These are phyloP conservation scores for Phalanger gymnotis DNA, from an alignment of 2,797 vertebrate species.

Conservation along the genomic window DNA sequence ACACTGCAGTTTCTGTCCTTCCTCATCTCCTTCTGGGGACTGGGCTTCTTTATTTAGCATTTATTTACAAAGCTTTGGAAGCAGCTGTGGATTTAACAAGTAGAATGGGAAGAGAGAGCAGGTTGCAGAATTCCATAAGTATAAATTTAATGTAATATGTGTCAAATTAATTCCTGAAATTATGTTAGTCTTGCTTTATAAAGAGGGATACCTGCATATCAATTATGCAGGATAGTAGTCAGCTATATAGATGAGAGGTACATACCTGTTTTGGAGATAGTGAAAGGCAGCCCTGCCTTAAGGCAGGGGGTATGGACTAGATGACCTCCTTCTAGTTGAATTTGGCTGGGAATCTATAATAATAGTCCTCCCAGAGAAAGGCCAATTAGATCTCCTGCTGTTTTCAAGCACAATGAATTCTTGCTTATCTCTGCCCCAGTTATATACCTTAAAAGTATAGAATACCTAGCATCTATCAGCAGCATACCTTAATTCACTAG, in stretches of 20 bases:
- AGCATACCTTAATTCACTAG: constrained; percentile 63
- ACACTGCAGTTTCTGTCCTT: constrained; percentile 72
- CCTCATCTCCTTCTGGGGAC: constrained; percentile 68
- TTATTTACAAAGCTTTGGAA: constrained; percentile 79
- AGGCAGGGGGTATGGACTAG: constrained; percentile 41
- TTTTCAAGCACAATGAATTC: constrained; percentile 78
- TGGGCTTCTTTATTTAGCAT: constrained; percentile 78
- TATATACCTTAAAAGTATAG: constrained; percentile 78
- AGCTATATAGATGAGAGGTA: constrained; percentile 41
- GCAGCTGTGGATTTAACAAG: constrained; percentile 77
- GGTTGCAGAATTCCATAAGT: constrained; percentile 70
- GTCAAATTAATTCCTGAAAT: constrained; percentile 49
- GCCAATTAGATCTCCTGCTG: constrained; percentile 79
- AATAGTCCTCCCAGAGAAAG: constrained; percentile 76
- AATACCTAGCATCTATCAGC: constrained; percentile 75
- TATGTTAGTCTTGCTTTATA: constrained; percentile 49
- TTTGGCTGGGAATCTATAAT: constrained; percentile 75
- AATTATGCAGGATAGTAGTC: constrained; percentile 53
- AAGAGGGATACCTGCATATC: constrained; percentile 35
- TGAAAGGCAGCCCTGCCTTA: constrained; percentile 31
- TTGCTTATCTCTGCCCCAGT: constrained; percentile 80
- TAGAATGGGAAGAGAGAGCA: constrained; percentile 69
- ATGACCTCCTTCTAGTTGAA: constrained; percentile 74
- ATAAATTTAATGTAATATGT: constrained; percentile 60
- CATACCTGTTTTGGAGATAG: constrained; percentile 14